Base-by-base conservation (phyloP, 2,113 vertebrate genomes). In the Halichoeres trimaculatus region DNA sequence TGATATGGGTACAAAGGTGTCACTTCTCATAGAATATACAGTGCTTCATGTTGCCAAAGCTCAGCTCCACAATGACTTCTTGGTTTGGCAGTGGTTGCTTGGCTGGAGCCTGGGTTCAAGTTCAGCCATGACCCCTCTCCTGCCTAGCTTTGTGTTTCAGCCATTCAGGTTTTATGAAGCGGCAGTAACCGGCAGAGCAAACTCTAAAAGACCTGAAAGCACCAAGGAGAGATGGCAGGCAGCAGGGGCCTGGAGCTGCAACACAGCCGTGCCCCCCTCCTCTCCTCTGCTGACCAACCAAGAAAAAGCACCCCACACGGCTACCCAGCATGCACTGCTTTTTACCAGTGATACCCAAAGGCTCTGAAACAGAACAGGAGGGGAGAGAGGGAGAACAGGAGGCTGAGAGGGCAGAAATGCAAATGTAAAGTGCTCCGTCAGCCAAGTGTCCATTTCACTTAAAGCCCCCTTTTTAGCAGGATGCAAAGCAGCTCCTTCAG, bases 121-220 rank as follows among this genome's bases (percentile, higher is more conserved):
- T 93, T 93, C 84, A 92, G 84, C 74, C 71, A 43, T 89, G 86
- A 93, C 82, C 93, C 58, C 81, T 85, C 75, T 89, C 80, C 83
- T 78, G 84, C 87, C 81, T 47, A 41, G 74, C 72, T 84, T 93
- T 94, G 92, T 93, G 84, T 43, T 74, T 5, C 55, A 52, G 79
- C 85, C 85, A 89, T 93, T 93, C 64, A 90, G 86, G 84, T 75
- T 92, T 92, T 88, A 92, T 92, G 90, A 92, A 91, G 92, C 89
- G 75, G 90, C 81, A 94, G 85, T 93, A 92, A 93, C 86, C 38
- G 74, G 84, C 80, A 86, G 85, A 83, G 84, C 88, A 85, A 91
- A 91, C 88, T 88, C 83, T 59, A 78, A 87, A 90, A 82, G 48
- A 55, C 57, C 80, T 88, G 83, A 90, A 87, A 90, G 89, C 78